Percentiles rank a stretch among this genome's conserved stretches.
Conservation (phyloP, 2,797 vertebrate genomes). For the Alcedo atthis region DNA sequence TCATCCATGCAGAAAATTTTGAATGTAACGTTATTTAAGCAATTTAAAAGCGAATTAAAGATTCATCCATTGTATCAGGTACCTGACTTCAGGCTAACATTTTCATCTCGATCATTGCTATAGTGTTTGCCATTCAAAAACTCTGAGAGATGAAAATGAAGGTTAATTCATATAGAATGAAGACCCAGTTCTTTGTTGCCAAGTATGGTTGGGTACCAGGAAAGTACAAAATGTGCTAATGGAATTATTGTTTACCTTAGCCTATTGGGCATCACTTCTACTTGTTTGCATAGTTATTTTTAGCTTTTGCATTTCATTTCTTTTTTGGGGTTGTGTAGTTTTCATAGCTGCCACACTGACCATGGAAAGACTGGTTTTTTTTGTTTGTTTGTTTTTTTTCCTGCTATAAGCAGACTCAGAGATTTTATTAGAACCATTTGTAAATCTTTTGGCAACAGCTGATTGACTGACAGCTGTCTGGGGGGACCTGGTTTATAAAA, state of each 20-base stretch:
- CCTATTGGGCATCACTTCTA: background rate
- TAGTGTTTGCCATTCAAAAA: constrained; percentile 42
- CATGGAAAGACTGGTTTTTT: background rate
- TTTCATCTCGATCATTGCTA: constrained; percentile 50
- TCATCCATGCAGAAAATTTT: constrained; percentile 53
- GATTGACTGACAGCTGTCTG: background rate
- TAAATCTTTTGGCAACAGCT: background rate
- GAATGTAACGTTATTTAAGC: constrained; percentile 59
- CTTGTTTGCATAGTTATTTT: background rate
- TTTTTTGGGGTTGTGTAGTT: background rate
- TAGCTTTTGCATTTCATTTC: background rate
- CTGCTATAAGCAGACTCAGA: background rate
- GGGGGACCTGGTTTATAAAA: background rate
- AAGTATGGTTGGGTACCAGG: background rate
- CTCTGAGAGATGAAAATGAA: constrained; percentile 30
- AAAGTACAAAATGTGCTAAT: background rate
- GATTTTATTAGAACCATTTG: background rate
- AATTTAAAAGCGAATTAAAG: constrained; percentile 68
- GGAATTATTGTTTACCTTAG: background rate
- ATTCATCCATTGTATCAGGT: constrained; percentile 56
- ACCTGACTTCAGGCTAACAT: constrained; percentile 61
- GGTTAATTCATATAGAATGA: constrained; percentile 48
- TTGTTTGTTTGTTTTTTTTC: background rate
- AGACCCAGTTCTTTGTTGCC: background rate
- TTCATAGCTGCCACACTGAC: background rate